A percentile compares a stretch with the other conserved stretches of the same genome.
These are phyloP conservation scores for Conus ventricosus DNA, from an alignment of 1,140 invertebrate species.

Conservation along the genomic window DNA sequence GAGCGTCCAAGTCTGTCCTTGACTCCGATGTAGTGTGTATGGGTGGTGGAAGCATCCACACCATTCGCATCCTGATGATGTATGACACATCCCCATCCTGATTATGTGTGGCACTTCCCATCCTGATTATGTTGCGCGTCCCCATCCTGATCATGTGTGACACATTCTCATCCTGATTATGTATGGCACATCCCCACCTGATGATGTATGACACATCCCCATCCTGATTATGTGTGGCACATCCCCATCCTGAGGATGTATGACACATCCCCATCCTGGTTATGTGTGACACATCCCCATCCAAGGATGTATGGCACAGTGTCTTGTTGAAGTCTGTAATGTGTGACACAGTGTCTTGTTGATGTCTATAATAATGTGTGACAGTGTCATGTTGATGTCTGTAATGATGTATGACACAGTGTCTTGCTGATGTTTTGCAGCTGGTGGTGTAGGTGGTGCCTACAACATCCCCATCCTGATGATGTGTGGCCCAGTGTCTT, in stretches of 20 bases:
- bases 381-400: background rate
- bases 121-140: background rate
- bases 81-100: conserved; percentile 49
- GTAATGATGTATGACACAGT: too few relatives aligned
- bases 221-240: background rate
- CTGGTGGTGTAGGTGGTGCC: too few relatives aligned
- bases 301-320: background rate
- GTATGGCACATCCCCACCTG: conserved; percentile 37
- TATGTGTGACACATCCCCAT: too few relatives aligned
- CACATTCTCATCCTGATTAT: conserved; percentile 43
- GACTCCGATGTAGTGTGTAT: conserved; percentile 17
- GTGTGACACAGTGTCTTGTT: too few relatives aligned
- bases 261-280: too few relatives aligned
- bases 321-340: too few relatives aligned
- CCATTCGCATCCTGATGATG: conserved; percentile 57
- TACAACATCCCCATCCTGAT: too few relatives aligned
- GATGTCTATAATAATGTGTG: conserved; percentile 11
- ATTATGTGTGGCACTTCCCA: conserved; percentile 17
- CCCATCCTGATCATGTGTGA: conserved; percentile 4
- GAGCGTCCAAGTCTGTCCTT: too few relatives aligned
- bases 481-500: too few relatives aligned
- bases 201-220: background rate
- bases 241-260: too few relatives aligned
- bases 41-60: conserved; percentile 61
- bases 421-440: too few relatives aligned